Evolutionary conservation across 2,888 invertebrate species (phyloP).

Genomic region (Drosophila recens): DNA sequence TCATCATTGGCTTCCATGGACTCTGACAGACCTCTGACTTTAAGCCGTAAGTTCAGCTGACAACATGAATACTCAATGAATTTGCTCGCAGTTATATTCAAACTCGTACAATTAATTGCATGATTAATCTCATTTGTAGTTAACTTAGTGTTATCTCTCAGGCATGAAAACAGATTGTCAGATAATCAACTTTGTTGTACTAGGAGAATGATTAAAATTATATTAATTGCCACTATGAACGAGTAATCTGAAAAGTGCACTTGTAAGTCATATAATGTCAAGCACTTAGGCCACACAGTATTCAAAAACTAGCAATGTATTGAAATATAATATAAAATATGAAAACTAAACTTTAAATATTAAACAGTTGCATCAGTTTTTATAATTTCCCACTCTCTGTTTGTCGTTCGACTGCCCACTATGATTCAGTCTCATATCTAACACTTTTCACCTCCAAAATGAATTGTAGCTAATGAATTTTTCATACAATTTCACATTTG

Average conservation of each 20-base stretch:
- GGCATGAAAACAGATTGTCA: conserved; percentile 16
- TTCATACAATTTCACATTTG: conserved; percentile 34
- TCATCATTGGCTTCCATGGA: conserved; percentile 8
- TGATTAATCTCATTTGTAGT: conserved; percentile 9
- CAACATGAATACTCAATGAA: conserved; percentile 12
- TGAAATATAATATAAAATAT: background rate
- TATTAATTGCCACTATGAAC: conserved; percentile 29
- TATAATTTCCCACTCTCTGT: conserved; percentile 6
- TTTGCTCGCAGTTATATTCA: background rate
- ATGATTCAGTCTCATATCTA: background rate
- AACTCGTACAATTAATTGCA: background rate
- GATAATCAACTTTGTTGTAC: conserved; percentile 25
- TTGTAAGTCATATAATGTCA: conserved; percentile 20
- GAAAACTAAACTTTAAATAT: background rate
- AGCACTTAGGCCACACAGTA: conserved; percentile 2
- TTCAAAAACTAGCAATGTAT: background rate
- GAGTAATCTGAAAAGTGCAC: conserved; percentile 18
- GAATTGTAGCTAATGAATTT: conserved; percentile 67
- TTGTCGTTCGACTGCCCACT: background rate
- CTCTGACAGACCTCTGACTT: conserved; percentile 7
- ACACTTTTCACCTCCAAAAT: conserved; percentile 40
- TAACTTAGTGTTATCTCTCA: background rate
- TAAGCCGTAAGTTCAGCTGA: conserved; percentile 25
- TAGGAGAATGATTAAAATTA: conserved; percentile 34
- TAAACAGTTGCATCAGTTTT: background rate